Base-by-base conservation (phyloP, 2,113 vertebrate species). In the Felis catus region DNA sequence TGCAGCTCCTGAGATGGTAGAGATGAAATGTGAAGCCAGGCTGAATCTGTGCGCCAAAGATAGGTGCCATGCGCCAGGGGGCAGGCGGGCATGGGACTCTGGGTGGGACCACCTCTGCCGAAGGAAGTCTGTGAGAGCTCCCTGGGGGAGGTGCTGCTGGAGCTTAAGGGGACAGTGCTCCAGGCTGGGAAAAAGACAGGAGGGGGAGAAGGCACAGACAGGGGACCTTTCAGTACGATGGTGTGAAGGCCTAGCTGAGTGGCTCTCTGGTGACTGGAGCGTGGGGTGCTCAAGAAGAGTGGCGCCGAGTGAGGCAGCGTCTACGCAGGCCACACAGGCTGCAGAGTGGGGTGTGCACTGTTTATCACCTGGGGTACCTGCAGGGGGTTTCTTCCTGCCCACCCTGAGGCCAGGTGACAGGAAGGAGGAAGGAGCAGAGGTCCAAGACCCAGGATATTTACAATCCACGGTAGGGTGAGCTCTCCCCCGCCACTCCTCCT, bases 31-130 rank as follows among this genome's bases (percentile, higher is more conserved):
- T 36, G 94, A 48, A 63, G 33, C n/a, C 14, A 18, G 33, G 25
- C 21, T 21, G 7, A 0, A 19, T 31, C 55, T 82, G 18, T 87
- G n/a, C 2, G 45, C 0, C 48, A 6, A n/a, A n/a, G 16, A 27
- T 1, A 3, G 23, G 71, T 4, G 33, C 10, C 1, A 5, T 0
- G 7, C n/a, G 3, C 9, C 13, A 21, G 9, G 25, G 2, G 25
- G 58, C 33, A 5, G 58, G 25, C 7, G 5, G 36, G n/a, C 4
- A 4, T n/a, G 48, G 48, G 41, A 4, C 6, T 74, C 16, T 33
- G 1, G 4, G 16, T 29, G 25, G 41, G 71, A 65, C 55, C 16
- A 14, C 16, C 27, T 29, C 4, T 53, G 76, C 51, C 21, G 4
- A 19, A 93, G 89, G 88, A 74, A 55, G 25, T 45, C 53, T 61